These are phyloP conservation scores for Notospermus geniculatus DNA, from an alignment of 1,140 invertebrate genomes.

Conservation along the genomic window DNA sequence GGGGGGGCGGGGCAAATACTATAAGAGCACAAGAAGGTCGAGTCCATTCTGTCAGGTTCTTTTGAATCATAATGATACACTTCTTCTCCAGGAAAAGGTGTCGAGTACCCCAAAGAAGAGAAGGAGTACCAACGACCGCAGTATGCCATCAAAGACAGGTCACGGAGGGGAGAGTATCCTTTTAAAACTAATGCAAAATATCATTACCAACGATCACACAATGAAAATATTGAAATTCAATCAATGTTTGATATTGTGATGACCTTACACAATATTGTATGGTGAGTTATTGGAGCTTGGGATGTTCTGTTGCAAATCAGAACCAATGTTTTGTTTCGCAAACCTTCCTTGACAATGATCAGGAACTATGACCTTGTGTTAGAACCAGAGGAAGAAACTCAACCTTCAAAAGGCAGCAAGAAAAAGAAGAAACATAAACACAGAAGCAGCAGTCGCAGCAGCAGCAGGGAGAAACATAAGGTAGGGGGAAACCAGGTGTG, in stretches of 20 bases:
- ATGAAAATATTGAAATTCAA: too few relatives aligned
- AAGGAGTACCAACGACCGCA: slow-evolving; percentile 26
- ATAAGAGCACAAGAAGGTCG: too few relatives aligned
- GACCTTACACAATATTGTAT: too few relatives aligned
- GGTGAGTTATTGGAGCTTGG: too few relatives aligned
- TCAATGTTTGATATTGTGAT: too few relatives aligned
- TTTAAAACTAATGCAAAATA: too few relatives aligned
- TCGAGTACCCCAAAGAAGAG: slow-evolving; percentile 20
- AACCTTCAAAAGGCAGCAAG: slow-evolving; percentile 17
- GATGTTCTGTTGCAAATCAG: too few relatives aligned
- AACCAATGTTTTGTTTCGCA: too few relatives aligned
- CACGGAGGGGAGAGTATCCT: slow-evolving; percentile 43
- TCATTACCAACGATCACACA: too few relatives aligned
- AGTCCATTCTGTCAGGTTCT: too few relatives aligned
- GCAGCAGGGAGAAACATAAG: not conserved
- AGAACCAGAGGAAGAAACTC: slow-evolving; percentile 27
- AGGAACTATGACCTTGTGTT: slow-evolving; percentile 41
- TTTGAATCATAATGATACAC: not conserved
- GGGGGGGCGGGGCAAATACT: too few relatives aligned
- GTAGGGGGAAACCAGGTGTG: too few relatives aligned
- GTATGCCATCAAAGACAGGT: slow-evolving; percentile 34
- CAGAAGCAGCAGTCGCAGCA: slow-evolving; percentile 8
- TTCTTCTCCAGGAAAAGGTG: slow-evolving; percentile 25
- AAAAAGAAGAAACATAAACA: slow-evolving; percentile 17
- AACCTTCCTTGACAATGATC: not conserved